A percentile compares a stretch with the other conserved stretches of the same genome.
phyloP scores from a whole-genome alignment of 2,888 invertebrate species.

The Trisateles emortualis region DNA sequence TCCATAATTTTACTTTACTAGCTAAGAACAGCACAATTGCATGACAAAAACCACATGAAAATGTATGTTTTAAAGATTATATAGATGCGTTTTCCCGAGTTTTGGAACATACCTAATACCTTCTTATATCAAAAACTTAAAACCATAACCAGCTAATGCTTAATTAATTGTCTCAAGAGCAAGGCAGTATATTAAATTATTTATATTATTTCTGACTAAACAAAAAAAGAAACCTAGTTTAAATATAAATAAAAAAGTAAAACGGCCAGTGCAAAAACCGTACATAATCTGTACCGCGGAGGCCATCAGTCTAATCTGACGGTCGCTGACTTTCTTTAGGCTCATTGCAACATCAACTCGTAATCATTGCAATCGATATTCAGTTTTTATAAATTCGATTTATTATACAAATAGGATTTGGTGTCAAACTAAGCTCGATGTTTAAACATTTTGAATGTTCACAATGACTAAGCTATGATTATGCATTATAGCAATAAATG shows the following conservation, averaged over 20 bases:
- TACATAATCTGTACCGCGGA: slow-evolving; percentile 41
- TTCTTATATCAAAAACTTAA: too few relatives aligned
- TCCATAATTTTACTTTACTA: too few relatives aligned
- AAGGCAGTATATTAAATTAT: too few relatives aligned
- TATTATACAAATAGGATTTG: slow-evolving; percentile 19
- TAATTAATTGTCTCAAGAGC: too few relatives aligned
- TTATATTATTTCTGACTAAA: background rate
- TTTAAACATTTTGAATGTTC: background rate
- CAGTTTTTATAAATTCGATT: slow-evolving; percentile 13
- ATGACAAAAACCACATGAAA: too few relatives aligned
- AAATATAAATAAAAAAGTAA: slow-evolving; percentile 18
- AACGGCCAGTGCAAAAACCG: slow-evolving; percentile 38
- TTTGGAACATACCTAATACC: too few relatives aligned
- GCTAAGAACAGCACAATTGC: too few relatives aligned
- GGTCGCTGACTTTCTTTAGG: slow-evolving; percentile 44
- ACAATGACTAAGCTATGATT: background rate
- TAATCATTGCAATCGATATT: slow-evolving; percentile 34
- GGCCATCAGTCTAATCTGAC: slow-evolving; percentile 38
- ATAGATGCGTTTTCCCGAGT: too few relatives aligned
- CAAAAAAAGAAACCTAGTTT: slow-evolving; percentile 8
- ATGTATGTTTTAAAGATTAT: too few relatives aligned
- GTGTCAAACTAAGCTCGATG: slow-evolving; percentile 14
- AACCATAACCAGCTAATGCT: too few relatives aligned
- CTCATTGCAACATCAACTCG: slow-evolving; percentile 43
- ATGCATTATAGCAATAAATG: background rate